Base-by-base conservation (phyloP, 2,888 invertebrate genomes). In the Adelphocoris suturalis region DNA sequence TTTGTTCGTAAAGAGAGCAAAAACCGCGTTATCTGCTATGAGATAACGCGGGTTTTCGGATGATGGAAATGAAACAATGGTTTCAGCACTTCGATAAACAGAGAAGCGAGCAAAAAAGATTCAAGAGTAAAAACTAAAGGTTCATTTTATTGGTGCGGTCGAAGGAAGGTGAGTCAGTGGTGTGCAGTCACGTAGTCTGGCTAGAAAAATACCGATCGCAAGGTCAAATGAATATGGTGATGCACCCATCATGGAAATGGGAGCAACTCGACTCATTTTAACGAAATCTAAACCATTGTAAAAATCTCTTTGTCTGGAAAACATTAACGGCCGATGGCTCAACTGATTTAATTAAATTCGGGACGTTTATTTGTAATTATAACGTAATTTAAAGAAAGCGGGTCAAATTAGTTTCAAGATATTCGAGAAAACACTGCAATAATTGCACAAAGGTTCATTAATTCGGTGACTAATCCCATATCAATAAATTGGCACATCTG, bases 171-270 rank as follows among this genome's bases (percentile, higher is more conserved):
- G 23, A 23, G 68, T 68, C 19, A 68, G 5, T 68, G 19, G 19
- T 19, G n/a, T 11, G 68, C n/a, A 68, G 68, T 68, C 68, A 68
- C 68, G 68, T 68, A 68, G 68, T 68, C 68, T 68, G 68, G 23
- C n/a, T 11, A 12, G 19, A 23, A 16, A 27, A 23, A 68, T 37
- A 2, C 7, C 37, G 37, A 37, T 68, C 9, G 68, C 68, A 68
- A 68, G 68, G 27, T 27, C 19, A 23, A n/a, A 23, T 12, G 23
- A 68, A 68, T 68, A 19, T 68, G 27, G 68, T 68, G 68, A 19
- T 23, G 7, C 12, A 23, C 19, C 68, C 16, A n/a, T 23, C 68
- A 19, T 68, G 68, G 68, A 68, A 68, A 68, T 57, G 37, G 37
- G 7, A 37, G 7, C 7, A 37, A 7, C 37, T 37, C 37, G 7